A percentile compares a stretch with the other conserved stretches of the same genome.
Conservation (phyloP, 2,113 vertebrate species). For the Chloebia gouldiae region DNA sequence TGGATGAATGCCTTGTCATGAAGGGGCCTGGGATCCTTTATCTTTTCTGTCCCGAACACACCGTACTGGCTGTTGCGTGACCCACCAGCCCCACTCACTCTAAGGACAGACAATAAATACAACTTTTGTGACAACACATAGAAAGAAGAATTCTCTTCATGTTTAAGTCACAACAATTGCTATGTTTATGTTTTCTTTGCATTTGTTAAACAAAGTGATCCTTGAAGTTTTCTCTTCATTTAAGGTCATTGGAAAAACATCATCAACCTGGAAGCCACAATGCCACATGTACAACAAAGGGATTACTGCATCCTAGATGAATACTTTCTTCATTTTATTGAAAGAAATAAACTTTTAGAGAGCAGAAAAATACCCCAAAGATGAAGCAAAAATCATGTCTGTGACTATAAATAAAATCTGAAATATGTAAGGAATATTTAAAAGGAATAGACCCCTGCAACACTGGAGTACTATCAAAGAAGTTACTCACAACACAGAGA, state of each 20-base stretch:
- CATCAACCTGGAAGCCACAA: background rate
- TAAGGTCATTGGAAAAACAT: background rate
- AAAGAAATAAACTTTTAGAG: background rate
- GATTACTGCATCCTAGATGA: background rate
- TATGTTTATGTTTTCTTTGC: background rate
- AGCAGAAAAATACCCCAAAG: background rate
- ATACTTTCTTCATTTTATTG: background rate
- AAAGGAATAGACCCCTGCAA: background rate
- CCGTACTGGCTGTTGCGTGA: conserved; percentile 84
- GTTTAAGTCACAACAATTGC: background rate
- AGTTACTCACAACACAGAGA: background rate
- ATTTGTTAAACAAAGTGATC: background rate
- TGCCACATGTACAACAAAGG: background rate
- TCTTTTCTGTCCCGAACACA: conserved; percentile 88
- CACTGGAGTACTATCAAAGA: background rate
- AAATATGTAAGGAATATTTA: background rate
- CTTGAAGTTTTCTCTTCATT: background rate
- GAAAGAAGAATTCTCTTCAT: background rate
- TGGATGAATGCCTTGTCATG: conserved; percentile 94
- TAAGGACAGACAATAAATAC: conserved; percentile 18
- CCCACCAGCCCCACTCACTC: conserved; percentile 77
- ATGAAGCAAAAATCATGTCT: background rate
- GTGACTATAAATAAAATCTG: background rate
- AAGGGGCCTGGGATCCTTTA: conserved; percentile 91
- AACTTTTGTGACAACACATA: background rate